phyloP scores from a whole-genome alignment of 2,797 vertebrate species.

The Ptychobarbus kaznakovi region DNA sequence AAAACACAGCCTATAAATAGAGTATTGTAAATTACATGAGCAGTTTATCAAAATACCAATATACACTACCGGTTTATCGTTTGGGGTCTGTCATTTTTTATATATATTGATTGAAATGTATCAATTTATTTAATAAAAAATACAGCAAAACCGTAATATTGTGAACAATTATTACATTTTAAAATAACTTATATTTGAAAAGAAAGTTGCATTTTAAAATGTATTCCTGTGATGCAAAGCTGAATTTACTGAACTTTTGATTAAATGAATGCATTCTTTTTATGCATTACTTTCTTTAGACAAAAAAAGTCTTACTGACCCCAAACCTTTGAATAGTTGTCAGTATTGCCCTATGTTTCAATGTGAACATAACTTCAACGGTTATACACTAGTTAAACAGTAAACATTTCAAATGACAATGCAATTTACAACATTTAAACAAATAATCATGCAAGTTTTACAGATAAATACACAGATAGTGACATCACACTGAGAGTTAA shows the following conservation, averaged over 20 bases:
- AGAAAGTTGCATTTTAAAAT: background rate
- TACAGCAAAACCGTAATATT: background rate
- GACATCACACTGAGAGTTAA: constrained; percentile 31
- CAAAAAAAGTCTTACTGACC: background rate
- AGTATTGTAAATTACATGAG: background rate
- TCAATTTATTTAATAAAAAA: background rate
- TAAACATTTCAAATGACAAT: constrained; percentile 18
- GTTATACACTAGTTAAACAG: background rate
- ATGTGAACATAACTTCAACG: background rate
- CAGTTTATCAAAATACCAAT: background rate
- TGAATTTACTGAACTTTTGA: background rate
- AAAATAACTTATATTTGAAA: background rate
- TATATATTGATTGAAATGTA: too few relatives aligned
- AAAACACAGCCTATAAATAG: background rate
- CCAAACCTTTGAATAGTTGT: background rate
- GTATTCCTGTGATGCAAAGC: background rate
- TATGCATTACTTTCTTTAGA: background rate
- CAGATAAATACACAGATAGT: constrained; percentile 23
- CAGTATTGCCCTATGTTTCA: background rate
- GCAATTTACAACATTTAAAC: constrained; percentile 22
- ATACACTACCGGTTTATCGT: background rate
- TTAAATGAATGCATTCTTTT: background rate
- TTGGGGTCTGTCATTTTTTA: background rate
- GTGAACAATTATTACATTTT: background rate
- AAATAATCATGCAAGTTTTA: constrained; percentile 40